Evolutionary conservation across 35 echinoderm and acorn worm species (phyloP), one percentile per base, ranked within the genome.

Genomic region (Apostichopus californicus): DNA sequence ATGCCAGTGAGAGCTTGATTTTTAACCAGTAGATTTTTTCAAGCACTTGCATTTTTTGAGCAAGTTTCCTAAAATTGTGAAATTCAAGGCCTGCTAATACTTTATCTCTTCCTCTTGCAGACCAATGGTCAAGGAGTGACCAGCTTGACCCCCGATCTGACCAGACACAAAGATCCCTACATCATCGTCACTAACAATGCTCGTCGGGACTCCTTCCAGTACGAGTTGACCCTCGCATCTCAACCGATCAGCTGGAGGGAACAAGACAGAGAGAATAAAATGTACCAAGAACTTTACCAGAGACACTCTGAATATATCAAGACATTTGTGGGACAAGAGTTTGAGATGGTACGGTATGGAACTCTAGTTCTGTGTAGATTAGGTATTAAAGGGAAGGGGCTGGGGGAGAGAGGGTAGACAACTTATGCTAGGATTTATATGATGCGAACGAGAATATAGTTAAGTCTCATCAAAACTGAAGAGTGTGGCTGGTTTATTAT

Each of bases 131-230:
- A 96, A 87, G 95, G 95, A 20, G 97, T 98, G 2, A 93, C 95
- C 79, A 93, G 91, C 56, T 66, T 98, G 7, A 96, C 95, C 14
- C 97, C 97, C 22, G 97, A 98, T 77, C 95, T 98, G 93, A 98
- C 86, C 53, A 95, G 87, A 8, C 90, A 96, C 34, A 93, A 92
- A 14, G 68, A 93, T 0, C 93, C 97, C 0, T 98, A 98, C 80
- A 93, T 91, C 75, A 94, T 98, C 2, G 91, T 94, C n/a, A 98
- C 97, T 0, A 95, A 96, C 56, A 92, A 95, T 9, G 90, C 86
- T 5, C 90, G 93, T 26, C 63, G 97, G 55, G 97, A 98, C 54
- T 94, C 97, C 3, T 98, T 94, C 84, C 88, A 94, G 77, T 98
- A 96, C 87, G 94, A 86, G 0, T 21, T 98, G 80, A 73, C 85